Evolutionary conservation across 2,113 vertebrate genomes (phyloP), one percentile per base, ranked within the genome.

Genomic region (Actenoides lindsayi): DNA sequence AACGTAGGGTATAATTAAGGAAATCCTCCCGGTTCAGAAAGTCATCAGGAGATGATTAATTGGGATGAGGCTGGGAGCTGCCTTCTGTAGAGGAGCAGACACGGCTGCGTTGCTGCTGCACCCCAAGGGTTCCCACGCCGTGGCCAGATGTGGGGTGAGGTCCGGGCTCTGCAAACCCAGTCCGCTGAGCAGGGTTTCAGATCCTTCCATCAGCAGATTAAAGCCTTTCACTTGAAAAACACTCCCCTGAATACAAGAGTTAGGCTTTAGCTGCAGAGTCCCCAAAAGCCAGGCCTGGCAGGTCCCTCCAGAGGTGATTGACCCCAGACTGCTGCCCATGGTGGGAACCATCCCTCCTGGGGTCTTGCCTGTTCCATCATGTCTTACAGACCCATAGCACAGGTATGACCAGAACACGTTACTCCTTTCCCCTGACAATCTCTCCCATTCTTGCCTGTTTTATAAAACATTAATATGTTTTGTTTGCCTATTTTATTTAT

Each of bases 1-100:
- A 86, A 93, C 2, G 31, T 1, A 30, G 41, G 73, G 41, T 89
- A 37, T 97, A 97, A 97, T 97, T 98, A 97, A 97, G 67, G 89
- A 96, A 96, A 97, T 83, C 92, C 60, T 97, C 42, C 51, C 1
- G 2, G 65, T 95, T 95, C 85, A 68, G 73, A 57, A 67, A 93
- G 90, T 91, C 83, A 92, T 95, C 87, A 96, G 92, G 91, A 95
- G 76, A 48, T 3, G 10, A 75, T 95, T 96, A 96, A 97, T 96
- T 96, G 93, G 88, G 94, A 75, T 41, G 89, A 67, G 68, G 87
- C 59, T 39, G 68, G 83, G 83, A 92, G 74, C n/a, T 35, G 54
- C 51, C 48, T 83, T 33, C 42, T 8, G 77, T 0, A 0, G 13
- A 67, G 88, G 54, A 78, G 85, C 42, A 7, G 37, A 20, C 3